These are phyloP conservation scores for Stigmatopora argus DNA, from an alignment of 2,113 vertebrate genomes.

Conservation along the genomic window DNA sequence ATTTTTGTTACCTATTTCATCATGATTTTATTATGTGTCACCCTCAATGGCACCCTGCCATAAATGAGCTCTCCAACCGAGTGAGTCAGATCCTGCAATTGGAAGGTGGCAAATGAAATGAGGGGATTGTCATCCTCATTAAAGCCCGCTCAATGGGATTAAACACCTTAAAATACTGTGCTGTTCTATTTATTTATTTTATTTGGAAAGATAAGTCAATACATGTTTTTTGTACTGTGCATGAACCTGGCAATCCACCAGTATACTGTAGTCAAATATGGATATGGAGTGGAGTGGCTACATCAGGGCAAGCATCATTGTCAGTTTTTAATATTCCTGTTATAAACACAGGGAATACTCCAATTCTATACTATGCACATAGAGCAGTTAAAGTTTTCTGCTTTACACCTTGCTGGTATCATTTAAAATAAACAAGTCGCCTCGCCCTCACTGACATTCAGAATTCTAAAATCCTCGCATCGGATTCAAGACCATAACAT, in stretches of 20 bases:
- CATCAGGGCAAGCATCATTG: neutral
- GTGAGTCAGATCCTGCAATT: too few species aligned
- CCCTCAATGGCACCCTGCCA: too few species aligned
- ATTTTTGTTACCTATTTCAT: too few species aligned
- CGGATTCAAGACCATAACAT: neutral
- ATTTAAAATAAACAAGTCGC: neutral
- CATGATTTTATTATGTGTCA: too few species aligned
- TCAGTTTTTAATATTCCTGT: neutral
- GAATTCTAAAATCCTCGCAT: neutral
- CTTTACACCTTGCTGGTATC: neutral
- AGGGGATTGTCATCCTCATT: too few species aligned
- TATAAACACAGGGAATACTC: neutral
- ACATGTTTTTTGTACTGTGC: neutral
- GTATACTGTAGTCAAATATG: neutral
- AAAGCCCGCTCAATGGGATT: too few species aligned
- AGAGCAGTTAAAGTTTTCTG: neutral
- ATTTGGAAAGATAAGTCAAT: neutral
- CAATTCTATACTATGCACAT: neutral
- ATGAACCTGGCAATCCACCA: neutral
- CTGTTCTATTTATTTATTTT: too few species aligned
- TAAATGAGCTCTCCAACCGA: too few species aligned
- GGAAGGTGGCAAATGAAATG: too few species aligned
- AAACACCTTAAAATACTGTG: too few species aligned
- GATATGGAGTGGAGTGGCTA: neutral
- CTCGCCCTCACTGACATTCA: neutral